Base-by-base conservation (phyloP, 2,888 invertebrate species). In the Anagyrus pseudococci region DNA sequence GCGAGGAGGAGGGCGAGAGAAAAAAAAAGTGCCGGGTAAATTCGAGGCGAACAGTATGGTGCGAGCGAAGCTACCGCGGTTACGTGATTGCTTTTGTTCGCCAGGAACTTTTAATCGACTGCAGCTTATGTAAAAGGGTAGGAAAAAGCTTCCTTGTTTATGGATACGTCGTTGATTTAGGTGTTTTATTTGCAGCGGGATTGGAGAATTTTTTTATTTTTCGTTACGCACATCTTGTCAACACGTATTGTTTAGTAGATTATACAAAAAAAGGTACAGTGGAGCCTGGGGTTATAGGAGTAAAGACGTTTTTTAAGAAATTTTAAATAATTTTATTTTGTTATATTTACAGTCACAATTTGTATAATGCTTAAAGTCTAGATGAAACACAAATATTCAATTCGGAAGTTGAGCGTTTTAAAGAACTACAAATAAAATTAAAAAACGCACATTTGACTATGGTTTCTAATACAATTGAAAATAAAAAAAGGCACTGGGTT, bases 401-500 rank as follows among this genome's bases (percentile, higher is more conserved):
- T 37, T 56, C 19, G 15, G 26, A 58, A 54, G 48, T 13, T 26
- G 58, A 58, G 62, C 54, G 48, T 62, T 54, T 58, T 25, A 46
- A 62, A 44, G 37, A 47, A 62, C 48, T 48, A 53, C 47, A 58
- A 56, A 46, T 58, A 58, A 54, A 62, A 50, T n/a, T n/a, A n/a
- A n/a, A n/a, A n/a, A n/a, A n/a, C n/a, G 48, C 17, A 26, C 23
- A n/a, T 47, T 48, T 57, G 49, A 33, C 29, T 44, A 25, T 53
- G 48, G 33, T 37, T 20, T 53, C 10, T 58, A 40, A 48, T 17
- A 49, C 43, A 19, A 33, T 53, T 10, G 13, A 25, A 29, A 62
- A 57, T 29, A 25, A 29, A 53, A 44, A 29, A 62, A 62, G 57
- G 53, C 53, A 62, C 56, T 57, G 46, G 50, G 54, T 52, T 62